Conservation (phyloP, 2,113 vertebrate species). For the Pipra filicauda region DNA sequence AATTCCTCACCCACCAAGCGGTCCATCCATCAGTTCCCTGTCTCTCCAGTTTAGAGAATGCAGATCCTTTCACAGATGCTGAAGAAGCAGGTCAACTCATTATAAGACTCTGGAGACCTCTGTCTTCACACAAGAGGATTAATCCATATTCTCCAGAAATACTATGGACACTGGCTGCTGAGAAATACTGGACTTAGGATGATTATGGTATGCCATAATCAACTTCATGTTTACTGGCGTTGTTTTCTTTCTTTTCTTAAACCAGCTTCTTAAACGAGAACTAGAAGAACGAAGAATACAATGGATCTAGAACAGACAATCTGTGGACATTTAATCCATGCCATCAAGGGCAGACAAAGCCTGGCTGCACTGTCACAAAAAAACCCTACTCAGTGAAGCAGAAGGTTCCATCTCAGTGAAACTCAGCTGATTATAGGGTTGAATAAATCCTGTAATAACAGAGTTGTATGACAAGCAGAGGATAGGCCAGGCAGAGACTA, state of each 20-base stretch:
- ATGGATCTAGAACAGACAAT: not conserved
- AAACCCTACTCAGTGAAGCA: not conserved
- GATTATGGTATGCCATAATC: not conserved
- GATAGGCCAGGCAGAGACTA: not conserved
- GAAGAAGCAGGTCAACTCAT: not conserved
- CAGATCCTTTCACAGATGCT: not conserved
- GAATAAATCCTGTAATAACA: slow-evolving; percentile 28
- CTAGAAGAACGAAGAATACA: not conserved
- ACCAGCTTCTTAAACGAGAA: not conserved
- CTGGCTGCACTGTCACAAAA: not conserved
- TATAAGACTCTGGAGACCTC: not conserved
- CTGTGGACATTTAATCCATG: not conserved
- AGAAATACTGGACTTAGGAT: not conserved
- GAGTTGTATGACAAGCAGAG: slow-evolving; percentile 14
- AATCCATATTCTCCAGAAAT: not conserved
- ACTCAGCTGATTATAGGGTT: not conserved
- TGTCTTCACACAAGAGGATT: not conserved
- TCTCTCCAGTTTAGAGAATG: not conserved
- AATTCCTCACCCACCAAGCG: not conserved
- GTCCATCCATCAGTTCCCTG: not conserved
- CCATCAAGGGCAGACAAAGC: not conserved
- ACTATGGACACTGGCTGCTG: not conserved
- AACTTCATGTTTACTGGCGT: not conserved
- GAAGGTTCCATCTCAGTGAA: not conserved
- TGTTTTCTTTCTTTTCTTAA: not conserved